phyloP scores from a whole-genome alignment of 2,113 vertebrate genomes.

The Pseudopipra pipra region DNA sequence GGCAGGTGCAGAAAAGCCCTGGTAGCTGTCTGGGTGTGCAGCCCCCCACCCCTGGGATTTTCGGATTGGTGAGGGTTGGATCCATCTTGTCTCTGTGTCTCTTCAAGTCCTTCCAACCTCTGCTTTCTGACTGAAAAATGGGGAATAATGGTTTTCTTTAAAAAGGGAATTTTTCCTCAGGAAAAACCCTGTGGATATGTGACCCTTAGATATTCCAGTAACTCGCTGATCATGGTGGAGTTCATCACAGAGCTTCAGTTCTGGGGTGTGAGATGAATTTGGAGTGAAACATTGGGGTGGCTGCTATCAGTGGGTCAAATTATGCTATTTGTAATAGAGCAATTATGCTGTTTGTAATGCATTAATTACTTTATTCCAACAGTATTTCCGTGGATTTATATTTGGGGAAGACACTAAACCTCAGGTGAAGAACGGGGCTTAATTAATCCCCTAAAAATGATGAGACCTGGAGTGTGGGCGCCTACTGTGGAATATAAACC shows the following conservation, averaged over 20 bases:
- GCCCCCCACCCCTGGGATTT: background rate
- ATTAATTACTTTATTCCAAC: background rate
- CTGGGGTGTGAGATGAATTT: background rate
- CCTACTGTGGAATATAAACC: accelerated
- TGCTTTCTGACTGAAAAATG: background rate
- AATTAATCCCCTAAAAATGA: accelerated
- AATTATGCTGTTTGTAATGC: accelerated
- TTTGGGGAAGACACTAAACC: background rate
- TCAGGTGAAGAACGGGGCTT: accelerated
- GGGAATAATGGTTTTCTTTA: background rate
- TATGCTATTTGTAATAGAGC: accelerated
- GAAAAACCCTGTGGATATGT: background rate
- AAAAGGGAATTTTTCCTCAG: background rate
- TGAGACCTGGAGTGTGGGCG: accelerated
- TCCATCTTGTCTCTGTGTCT: background rate
- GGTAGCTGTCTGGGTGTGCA: accelerated
- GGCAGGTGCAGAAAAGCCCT: background rate
- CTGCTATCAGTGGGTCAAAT: background rate
- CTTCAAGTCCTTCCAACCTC: accelerated
- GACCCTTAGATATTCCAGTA: background rate
- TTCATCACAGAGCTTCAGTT: accelerated
- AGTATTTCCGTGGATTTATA: accelerated
- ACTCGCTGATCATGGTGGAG: accelerated
- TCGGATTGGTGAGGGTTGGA: background rate
- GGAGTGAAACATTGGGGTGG: background rate